Conservation (phyloP, 1,140 invertebrate species). For the Sitobion miscanthi region DNA sequence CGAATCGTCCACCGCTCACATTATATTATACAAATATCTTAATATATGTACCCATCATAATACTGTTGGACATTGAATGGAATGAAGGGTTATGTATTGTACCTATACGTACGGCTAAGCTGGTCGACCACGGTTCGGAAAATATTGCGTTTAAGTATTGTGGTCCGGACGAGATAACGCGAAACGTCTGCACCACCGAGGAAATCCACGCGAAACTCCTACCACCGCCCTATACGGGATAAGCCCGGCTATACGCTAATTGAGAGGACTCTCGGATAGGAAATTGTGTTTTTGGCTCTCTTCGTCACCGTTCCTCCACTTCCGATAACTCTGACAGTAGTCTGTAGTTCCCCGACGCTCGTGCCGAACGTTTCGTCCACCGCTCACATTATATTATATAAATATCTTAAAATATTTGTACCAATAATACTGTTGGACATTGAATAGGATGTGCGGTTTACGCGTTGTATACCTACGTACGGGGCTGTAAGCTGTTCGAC, state of each 20-base stretch:
- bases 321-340: not conserved
- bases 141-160: not conserved
- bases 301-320: not conserved
- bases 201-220: not conserved
- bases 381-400: too few species aligned
- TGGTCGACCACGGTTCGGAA: not conserved
- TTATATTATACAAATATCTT: too few species aligned
- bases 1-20: too few species aligned
- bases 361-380: not conserved
- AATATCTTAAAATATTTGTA: too few species aligned
- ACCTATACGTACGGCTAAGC: not conserved
- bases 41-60: too few species aligned
- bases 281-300: not conserved
- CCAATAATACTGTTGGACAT: not conserved
- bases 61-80: not conserved
- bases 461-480: not conserved
- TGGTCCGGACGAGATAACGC: not conserved
- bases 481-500: too few species aligned
- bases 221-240: not conserved
- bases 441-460: not conserved
- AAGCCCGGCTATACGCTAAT: not conserved
- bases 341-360: not conserved
- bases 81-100: not conserved
- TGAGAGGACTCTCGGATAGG: not conserved
- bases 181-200: not conserved